Percentiles rank a stretch among this genome's conserved stretches.
phyloP scores from a whole-genome alignment of 1,140 invertebrate species.

The Drosophila varians region DNA sequence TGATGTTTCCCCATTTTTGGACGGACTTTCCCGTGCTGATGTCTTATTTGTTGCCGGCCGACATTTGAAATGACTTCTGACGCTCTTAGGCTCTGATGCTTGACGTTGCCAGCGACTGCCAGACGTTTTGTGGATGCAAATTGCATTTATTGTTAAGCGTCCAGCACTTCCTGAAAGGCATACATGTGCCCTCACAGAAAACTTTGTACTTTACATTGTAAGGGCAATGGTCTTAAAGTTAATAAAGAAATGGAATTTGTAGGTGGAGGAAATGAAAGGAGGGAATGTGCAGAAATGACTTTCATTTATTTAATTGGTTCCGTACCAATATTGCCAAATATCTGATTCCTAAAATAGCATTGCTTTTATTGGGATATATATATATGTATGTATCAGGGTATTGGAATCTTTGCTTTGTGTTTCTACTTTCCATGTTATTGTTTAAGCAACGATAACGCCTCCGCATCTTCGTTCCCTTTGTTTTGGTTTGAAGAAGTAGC shows the following conservation, averaged over 20 bases:
- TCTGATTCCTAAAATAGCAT: neutral
- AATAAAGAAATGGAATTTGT: neutral
- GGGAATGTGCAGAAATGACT: neutral
- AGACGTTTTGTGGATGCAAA: slow-evolving; percentile 61
- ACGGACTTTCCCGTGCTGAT: slow-evolving; percentile 53
- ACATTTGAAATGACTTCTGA: slow-evolving; percentile 48
- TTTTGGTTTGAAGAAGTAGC: slow-evolving; percentile 40
- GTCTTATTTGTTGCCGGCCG: slow-evolving; percentile 68
- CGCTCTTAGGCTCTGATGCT: slow-evolving; percentile 22
- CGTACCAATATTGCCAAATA: neutral
- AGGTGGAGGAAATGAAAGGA: neutral
- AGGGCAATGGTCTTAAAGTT: neutral
- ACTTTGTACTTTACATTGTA: neutral
- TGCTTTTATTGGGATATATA: neutral
- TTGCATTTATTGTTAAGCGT: slow-evolving; percentile 47
- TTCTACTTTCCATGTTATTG: slow-evolving; percentile 6
- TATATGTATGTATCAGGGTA: neutral
- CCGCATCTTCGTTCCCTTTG: slow-evolving; percentile 38
- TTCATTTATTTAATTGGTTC: no score
- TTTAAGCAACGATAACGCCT: slow-evolving; percentile 42
- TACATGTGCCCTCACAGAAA: slow-evolving; percentile 3
- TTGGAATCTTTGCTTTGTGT: neutral
- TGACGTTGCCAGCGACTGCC: neutral
- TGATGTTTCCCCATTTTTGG: slow-evolving; percentile 40
- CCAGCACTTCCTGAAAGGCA: slow-evolving; percentile 43